These are phyloP conservation scores for Drosophila longiperda DNA, from an alignment of 2,888 invertebrate species.

Conservation along the genomic window DNA sequence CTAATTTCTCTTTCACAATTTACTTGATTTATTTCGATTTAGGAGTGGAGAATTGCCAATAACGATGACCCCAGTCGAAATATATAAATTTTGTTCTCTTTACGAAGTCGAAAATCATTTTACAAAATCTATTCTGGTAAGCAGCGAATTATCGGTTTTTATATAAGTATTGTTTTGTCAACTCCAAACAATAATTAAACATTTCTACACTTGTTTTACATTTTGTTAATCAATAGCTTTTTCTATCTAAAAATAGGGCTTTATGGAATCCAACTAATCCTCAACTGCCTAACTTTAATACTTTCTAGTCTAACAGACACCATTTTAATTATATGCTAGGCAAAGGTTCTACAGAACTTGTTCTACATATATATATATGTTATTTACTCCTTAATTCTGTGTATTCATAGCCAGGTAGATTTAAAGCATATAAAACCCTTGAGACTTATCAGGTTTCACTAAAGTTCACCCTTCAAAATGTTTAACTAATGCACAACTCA, in stretches of 20 bases:
- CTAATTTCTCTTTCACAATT: neutral
- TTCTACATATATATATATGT: neutral
- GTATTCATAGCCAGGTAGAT: neutral
- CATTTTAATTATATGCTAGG: neutral
- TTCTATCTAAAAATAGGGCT: neutral
- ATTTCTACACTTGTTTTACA: no score
- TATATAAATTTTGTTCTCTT: no score
- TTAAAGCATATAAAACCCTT: neutral
- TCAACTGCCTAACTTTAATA: neutral
- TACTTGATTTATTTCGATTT: neutral
- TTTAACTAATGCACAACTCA: conserved; percentile 21
- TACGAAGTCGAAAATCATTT: no score
- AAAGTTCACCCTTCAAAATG: conserved; percentile 21
- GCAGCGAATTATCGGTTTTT: neutral
- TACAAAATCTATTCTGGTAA: neutral
- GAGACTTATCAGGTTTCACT: neutral
- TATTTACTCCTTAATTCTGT: neutral
- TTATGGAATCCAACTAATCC: neutral
- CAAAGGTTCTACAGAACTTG: neutral
- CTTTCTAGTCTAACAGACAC: neutral
- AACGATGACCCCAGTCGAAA: no score
- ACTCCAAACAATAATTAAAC: no score
- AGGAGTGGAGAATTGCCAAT: no score
- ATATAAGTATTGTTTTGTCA: neutral
- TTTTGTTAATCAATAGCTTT: neutral